Base-by-base conservation (phyloP, 1,140 invertebrate species). In the Drosophila willistoni region DNA sequence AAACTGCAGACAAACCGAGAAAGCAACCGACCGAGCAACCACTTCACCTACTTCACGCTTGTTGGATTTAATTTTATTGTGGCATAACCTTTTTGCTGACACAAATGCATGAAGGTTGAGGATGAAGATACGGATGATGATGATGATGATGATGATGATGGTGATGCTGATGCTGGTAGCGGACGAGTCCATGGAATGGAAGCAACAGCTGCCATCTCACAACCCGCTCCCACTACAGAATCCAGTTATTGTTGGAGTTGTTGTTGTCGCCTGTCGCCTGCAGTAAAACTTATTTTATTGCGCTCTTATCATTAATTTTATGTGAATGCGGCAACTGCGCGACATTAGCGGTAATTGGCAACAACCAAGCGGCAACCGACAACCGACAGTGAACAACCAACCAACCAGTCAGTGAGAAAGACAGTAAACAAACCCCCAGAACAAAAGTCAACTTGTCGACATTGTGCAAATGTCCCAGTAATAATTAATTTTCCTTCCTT, bases 61-160 rank as follows among this genome's bases (percentile, higher is more conserved):
- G 85, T 89, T 87, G 84, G 84, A 87, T 87, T 87, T 87, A 78
- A 87, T 87, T 87, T 87, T 87, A 89, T 90, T 89, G 85, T 84
- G 85, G 80, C 84, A 87, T 90, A 90, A 87, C 83, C 80, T 87
- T 85, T 51, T 81, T 76, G 61, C 71, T 77, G 73, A 77, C 73
- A 76, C 74, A 71, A 68, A 74, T 68, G 66, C 29, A 67, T 59
- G 56, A 67, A 69, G 62, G 34, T 22, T 39, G 56, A 54, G 62
- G 77, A 63, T 12, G 54, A 57, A 42, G 71, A 64, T 74, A 39
- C 22, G 57, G 51, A 62, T 41, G 36, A 65, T 25, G 39, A 7
- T 22, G 41, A 62, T 44, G 34, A 19, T 61, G 60, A 1, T 22
- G 19, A n/a, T 14, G 54, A 13, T 17, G 13, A 41, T 42, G 69